Conservation (phyloP, 2,888 invertebrate species). For the Pegoplata infirma region DNA sequence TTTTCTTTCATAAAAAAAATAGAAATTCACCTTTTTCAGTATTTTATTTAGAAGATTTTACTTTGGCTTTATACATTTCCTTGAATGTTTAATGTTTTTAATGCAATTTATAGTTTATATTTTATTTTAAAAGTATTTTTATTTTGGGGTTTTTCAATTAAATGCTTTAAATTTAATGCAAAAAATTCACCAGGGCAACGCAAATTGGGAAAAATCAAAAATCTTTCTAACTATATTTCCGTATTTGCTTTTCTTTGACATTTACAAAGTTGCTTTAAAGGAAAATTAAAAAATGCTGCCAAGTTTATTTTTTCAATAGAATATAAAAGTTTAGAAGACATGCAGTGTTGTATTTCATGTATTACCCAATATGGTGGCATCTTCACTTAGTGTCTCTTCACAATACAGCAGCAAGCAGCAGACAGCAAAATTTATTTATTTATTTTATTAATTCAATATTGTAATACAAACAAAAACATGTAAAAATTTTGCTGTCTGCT, state of each 20-base stretch:
- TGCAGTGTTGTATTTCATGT: too few species aligned
- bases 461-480: too few species aligned
- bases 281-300: neutral
- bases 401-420: too few species aligned
- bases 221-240: conserved; percentile 30
- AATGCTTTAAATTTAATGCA: conserved; percentile 60
- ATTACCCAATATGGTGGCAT: too few species aligned
- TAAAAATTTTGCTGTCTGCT: too few species aligned
- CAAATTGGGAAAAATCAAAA: conserved; percentile 48
- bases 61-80: neutral
- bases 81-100: neutral
- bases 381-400: too few species aligned
- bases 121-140: conserved; percentile 44
- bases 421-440: too few species aligned
- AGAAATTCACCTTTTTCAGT: conserved; percentile 11
- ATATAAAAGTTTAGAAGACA: too few species aligned
- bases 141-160: conserved; percentile 31
- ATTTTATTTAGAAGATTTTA: neutral
- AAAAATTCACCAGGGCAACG: conserved; percentile 61
- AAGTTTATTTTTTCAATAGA: neutral
- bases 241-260: conserved; percentile 29
- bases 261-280: conserved; percentile 32
- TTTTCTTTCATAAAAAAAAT: conserved; percentile 19
- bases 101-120: conserved; percentile 12
- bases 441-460: too few species aligned